phyloP scores from a whole-genome alignment of 2,797 vertebrate genomes.

The Acanthurus tractus region DNA sequence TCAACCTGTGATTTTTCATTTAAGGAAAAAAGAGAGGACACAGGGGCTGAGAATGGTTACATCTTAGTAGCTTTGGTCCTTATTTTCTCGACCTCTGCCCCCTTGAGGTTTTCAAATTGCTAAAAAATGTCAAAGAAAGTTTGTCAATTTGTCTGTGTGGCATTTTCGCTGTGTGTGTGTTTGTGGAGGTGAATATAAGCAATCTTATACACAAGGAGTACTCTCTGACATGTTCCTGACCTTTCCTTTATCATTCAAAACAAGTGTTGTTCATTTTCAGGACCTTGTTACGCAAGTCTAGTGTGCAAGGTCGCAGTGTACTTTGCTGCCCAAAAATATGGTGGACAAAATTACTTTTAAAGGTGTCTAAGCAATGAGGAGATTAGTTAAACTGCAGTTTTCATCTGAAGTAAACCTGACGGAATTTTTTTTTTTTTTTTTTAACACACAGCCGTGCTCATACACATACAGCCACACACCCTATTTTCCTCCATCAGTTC shows the following conservation, averaged over 20 bases:
- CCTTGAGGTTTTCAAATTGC: slow-evolving; percentile 14
- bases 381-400: background rate
- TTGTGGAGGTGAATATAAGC: background rate
- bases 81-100: background rate
- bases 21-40: slow-evolving; percentile 3
- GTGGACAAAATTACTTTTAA: background rate
- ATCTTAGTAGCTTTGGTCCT: background rate
- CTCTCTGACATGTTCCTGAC: slow-evolving; percentile 5
- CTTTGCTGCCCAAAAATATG: background rate
- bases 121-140: slow-evolving; percentile 19
- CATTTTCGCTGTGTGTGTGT: background rate
- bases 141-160: background rate
- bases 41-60: background rate
- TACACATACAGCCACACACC: background rate
- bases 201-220: background rate
- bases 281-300: background rate
- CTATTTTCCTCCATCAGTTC: background rate
- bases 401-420: slow-evolving; percentile 17
- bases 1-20: slow-evolving; percentile 8
- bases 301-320: background rate
- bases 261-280: background rate
- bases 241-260: slow-evolving; percentile 33
- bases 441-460: background rate
- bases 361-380: slow-evolving; percentile 3
- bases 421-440: too few species aligned